phyloP scores from a whole-genome alignment of 2,797 vertebrate species.

The Prunella strophiata region DNA sequence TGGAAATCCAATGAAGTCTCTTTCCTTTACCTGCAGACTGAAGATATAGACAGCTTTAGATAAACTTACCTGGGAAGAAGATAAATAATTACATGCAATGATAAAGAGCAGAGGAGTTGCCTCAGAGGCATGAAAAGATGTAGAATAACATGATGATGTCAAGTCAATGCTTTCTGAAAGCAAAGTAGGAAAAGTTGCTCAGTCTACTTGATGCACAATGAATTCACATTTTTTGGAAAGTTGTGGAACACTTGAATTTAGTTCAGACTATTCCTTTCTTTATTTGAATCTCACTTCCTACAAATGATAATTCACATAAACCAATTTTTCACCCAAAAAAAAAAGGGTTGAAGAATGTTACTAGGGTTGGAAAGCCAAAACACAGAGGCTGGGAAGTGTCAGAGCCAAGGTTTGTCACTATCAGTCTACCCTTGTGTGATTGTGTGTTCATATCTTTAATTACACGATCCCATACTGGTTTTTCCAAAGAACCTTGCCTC shows the following conservation, averaged over 20 bases:
- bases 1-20: background rate
- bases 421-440: accelerated
- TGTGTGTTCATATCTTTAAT: background rate
- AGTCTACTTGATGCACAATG: background rate
- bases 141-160: background rate
- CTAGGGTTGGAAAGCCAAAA: background rate
- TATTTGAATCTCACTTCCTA: background rate
- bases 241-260: background rate
- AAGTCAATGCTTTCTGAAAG: background rate
- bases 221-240: background rate
- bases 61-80: background rate
- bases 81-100: background rate
- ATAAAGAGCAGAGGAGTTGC: background rate
- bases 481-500: background rate
- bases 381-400: background rate
- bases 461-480: background rate
- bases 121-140: background rate
- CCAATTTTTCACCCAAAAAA: background rate
- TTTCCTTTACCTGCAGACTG: background rate
- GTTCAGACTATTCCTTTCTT: background rate
- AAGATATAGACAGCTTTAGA: background rate
- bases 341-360: background rate
- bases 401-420: background rate
- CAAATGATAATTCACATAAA: background rate
- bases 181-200: background rate